Base-by-base conservation (phyloP, 2,888 invertebrate genomes). In the Protophormia terraenovae region DNA sequence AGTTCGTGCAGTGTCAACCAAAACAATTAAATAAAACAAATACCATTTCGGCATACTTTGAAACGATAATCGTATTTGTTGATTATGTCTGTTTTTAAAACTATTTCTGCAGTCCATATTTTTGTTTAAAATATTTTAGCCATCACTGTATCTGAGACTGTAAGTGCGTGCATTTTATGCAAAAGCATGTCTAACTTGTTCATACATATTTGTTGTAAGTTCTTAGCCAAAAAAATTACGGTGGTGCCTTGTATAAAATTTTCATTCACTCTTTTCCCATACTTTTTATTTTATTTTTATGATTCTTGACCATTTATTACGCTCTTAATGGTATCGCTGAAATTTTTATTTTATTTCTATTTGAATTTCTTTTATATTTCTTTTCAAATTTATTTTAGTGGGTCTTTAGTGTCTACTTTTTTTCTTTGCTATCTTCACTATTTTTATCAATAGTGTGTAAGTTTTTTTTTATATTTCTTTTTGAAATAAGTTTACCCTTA, bases 381-480 rank as follows among this genome's bases (percentile, higher is more conserved):
- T 77, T 73, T 62, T 72, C 24, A 79, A 72, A 35, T 84, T 73
- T 62, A 53, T 80, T 77, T 77, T 81, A 73, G 67, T 77, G 16
- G 27, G 32, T 73, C 35, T 77, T 73, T 55, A 41, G 38, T 66
- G 35, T 66, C 64, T 66, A 45, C 2, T 32, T 58, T 55, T 24
- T 14, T 41, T 45, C 4, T 12, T 5, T 22, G 19, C n/a, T n/a
- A n/a, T 29, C 55, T 72, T 77, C n/a, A 53, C 24, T 66, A 64
- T 38, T 71, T 72, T 64, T 60, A 62, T 50, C 77, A 78, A 53
- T 41, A 76, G 69, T 60, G 22, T 72, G 53, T 14, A 24, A 22
- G 22, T 47, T 47, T 77, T 55, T 19, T 45, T 76, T 38, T 71
- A 22, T 72, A 58, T 47, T 67, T 69, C 16, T 47, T 60, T 73